A percentile compares a stretch with the other conserved stretches of the same genome.
These are phyloP conservation scores for Augochlorella aurata DNA, from an alignment of 2,888 invertebrate genomes.

Conservation along the genomic window DNA sequence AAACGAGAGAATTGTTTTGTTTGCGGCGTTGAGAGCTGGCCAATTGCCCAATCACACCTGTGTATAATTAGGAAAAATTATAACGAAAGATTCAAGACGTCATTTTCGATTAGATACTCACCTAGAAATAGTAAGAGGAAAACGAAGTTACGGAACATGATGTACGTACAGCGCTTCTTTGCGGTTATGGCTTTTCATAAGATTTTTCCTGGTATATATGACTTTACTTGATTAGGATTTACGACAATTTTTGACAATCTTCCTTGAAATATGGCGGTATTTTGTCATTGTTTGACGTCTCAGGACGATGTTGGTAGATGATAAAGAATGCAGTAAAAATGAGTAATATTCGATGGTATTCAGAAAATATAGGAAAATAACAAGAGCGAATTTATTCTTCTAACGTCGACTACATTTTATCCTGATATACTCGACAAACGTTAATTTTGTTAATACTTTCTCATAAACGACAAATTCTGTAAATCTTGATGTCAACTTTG, in stretches of 20 bases:
- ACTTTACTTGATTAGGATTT: neutral
- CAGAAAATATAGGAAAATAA: too few species aligned
- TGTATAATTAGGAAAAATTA: neutral
- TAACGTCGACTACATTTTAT: too few species aligned
- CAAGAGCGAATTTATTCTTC: too few species aligned
- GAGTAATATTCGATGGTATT: neutral
- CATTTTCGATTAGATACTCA: slow-evolving; percentile 30
- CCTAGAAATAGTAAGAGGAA: slow-evolving; percentile 34
- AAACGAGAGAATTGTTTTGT: neutral
- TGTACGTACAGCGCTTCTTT: neutral
- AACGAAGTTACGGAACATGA: slow-evolving; percentile 42
- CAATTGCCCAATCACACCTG: neutral
- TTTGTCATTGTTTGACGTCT: neutral
- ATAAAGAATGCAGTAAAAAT: slow-evolving; percentile 1
- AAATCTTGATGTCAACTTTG: too few species aligned
- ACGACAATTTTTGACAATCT: neutral
- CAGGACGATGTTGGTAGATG: neutral
- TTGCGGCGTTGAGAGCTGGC: neutral
- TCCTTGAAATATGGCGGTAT: slow-evolving; percentile 30
- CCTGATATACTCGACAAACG: too few species aligned
- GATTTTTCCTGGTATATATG: slow-evolving; percentile 10
- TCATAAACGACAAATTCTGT: too few species aligned
- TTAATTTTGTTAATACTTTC: too few species aligned
- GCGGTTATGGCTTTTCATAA: neutral
- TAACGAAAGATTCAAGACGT: neutral